These are phyloP conservation scores for Orgyia antiqua DNA, from an alignment of 2,888 invertebrate genomes.

Conservation along the genomic window DNA sequence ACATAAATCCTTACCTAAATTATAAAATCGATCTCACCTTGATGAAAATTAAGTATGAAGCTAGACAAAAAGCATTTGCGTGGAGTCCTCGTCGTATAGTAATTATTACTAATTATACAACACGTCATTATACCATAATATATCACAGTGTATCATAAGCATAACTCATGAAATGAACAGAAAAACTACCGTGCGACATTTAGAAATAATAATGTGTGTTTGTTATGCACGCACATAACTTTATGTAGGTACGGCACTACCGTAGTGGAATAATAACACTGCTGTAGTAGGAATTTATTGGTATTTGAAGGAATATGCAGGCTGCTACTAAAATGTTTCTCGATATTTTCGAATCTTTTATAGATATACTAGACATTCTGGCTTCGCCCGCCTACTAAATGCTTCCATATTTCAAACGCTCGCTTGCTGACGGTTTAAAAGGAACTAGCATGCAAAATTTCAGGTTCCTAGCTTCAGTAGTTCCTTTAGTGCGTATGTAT, in stretches of 20 bases:
- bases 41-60: slow-evolving; percentile 15
- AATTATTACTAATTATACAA: slow-evolving; percentile 23
- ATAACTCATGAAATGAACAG: slow-evolving; percentile 12
- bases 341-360: too few relatives aligned
- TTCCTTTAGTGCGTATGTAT: too few relatives aligned
- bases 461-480: too few relatives aligned
- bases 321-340: too few relatives aligned
- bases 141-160: too few relatives aligned
- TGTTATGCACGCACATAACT: slow-evolving; percentile 7
- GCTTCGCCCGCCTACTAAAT: too few relatives aligned
- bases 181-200: slow-evolving; percentile 10
- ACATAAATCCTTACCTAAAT: too few relatives aligned
- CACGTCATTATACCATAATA: slow-evolving; percentile 12
- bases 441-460: too few relatives aligned
- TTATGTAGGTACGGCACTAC: slow-evolving; percentile 1
- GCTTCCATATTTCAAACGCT: too few relatives aligned
- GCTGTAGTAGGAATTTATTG: slow-evolving; percentile 14
- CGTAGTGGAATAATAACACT: slow-evolving; percentile 2
- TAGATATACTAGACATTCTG: too few relatives aligned
- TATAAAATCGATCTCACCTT: too few relatives aligned
- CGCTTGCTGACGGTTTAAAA: too few relatives aligned
- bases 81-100: slow-evolving; percentile 9
- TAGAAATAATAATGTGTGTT: slow-evolving; percentile 13
- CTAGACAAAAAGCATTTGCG: slow-evolving; percentile 18
- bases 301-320: slow-evolving; percentile 10